Percentiles rank a stretch among this genome's conserved stretches.
phyloP scores from a whole-genome alignment of 2,113 vertebrate genomes.

The Elgaria multicarinata region DNA sequence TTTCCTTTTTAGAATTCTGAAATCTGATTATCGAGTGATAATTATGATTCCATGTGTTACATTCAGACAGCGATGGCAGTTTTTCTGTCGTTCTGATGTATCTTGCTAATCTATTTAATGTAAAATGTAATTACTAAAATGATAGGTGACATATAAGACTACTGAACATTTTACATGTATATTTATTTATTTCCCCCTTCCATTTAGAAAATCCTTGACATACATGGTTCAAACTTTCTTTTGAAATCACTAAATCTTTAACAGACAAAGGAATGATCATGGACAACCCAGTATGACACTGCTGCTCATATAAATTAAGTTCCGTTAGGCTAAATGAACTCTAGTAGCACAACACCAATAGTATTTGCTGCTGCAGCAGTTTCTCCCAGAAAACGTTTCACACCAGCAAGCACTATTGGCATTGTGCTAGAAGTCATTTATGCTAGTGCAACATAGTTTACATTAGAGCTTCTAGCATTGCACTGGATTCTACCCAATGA shows the following conservation, averaged over 20 bases:
- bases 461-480: no score
- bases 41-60: slow-evolving; percentile 15
- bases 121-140: slow-evolving; percentile 19
- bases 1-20: slow-evolving; percentile 11
- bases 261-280: neutral
- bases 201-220: neutral
- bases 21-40: slow-evolving; percentile 21
- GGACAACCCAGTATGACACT: no score
- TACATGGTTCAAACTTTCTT: neutral
- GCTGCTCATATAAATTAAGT: no score
- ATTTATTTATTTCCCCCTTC: neutral
- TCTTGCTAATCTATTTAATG: slow-evolving; percentile 9
- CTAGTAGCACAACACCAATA: no score
- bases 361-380: no score
- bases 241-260: neutral
- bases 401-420: no score
- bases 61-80: neutral
- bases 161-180: neutral
- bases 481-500: no score
- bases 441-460: no score
- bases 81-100: neutral
- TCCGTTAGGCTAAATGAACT: no score
- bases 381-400: no score
- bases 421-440: no score
- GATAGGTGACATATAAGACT: neutral